phyloP scores from a whole-genome alignment of 2,797 vertebrate genomes.

The Anguilla pacifica region DNA sequence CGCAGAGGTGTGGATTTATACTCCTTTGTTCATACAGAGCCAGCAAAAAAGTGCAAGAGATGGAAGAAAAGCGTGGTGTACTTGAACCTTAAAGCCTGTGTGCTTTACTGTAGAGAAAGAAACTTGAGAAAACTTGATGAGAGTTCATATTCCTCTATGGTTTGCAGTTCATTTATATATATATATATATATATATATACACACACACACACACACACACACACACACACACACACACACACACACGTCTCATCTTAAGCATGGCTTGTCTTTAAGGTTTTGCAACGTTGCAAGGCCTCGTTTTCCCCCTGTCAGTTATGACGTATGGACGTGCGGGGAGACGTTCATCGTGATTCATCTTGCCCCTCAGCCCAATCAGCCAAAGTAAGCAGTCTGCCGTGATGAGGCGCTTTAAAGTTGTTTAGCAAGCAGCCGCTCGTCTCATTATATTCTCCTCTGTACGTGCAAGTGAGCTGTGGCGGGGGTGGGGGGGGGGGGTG shows the following conservation, averaged over 20 bases:
- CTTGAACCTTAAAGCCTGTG: neutral
- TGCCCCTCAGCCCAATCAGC: constrained; percentile 14
- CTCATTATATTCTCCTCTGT: constrained; percentile 23
- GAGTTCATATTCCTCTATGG: neutral
- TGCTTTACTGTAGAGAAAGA: neutral
- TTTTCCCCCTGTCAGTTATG: constrained; percentile 11
- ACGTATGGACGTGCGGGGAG: neutral
- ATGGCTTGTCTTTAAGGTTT: neutral
- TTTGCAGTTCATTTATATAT: neutral
- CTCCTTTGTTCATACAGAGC: neutral
- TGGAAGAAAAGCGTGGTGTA: neutral
- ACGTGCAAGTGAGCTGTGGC: neutral
- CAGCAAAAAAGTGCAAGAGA: neutral
- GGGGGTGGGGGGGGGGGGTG: neutral
- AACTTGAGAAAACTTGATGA: neutral
- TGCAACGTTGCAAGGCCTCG: neutral
- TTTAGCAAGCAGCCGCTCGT: constrained; percentile 30
- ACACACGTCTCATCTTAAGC: neutral
- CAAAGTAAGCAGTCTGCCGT: constrained; percentile 32
- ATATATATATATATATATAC: too few species aligned
- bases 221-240: too few species aligned
- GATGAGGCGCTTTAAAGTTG: constrained; percentile 33
- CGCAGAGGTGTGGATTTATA: neutral
- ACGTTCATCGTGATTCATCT: constrained; percentile 19
- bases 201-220: too few species aligned